Evolutionary conservation across 2,888 invertebrate genomes (phyloP).

Genomic region (Melanophora roralis): DNA sequence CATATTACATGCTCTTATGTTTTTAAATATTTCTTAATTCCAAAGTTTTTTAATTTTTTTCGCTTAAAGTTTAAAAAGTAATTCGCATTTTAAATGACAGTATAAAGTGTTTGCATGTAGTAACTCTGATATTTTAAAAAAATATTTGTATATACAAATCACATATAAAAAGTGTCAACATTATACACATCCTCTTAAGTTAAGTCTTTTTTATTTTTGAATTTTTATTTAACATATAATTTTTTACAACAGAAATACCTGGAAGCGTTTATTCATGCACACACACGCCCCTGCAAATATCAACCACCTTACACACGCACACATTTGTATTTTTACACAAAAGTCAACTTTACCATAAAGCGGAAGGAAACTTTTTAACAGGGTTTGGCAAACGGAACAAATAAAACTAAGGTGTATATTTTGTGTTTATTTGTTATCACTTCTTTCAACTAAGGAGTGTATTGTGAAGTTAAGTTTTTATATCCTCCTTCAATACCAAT

Average conservation of each 20-base stretch:
- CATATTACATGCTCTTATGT: too few relatives aligned
- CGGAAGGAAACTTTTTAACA: constrained; percentile 62
- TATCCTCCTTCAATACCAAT: too few relatives aligned
- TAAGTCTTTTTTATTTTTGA: constrained; percentile 1
- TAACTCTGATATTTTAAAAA: not conserved
- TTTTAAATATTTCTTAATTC: too few relatives aligned
- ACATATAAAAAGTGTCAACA: constrained; percentile 59
- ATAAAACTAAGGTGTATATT: constrained; percentile 38
- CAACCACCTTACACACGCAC: not conserved
- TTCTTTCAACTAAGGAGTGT: constrained; percentile 25
- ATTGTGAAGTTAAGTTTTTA: not conserved
- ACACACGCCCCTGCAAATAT: not conserved
- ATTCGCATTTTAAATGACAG: too few relatives aligned
- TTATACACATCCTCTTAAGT: constrained; percentile 57
- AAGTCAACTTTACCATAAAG: constrained; percentile 50
- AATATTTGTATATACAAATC: constrained; percentile 44
- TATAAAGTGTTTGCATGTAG: not conserved
- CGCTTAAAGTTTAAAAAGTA: too few relatives aligned
- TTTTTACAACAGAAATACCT: constrained; percentile 13
- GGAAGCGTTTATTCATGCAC: constrained; percentile 6
- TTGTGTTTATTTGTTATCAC: not conserved
- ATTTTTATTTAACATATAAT: constrained; percentile 26
- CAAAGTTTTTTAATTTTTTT: too few relatives aligned
- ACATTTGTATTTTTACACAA: not conserved
- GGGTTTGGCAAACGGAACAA: constrained; percentile 62